Conservation (phyloP, 53 echinoderm and acorn worm genomes). For the Pentamera pediparva region DNA sequence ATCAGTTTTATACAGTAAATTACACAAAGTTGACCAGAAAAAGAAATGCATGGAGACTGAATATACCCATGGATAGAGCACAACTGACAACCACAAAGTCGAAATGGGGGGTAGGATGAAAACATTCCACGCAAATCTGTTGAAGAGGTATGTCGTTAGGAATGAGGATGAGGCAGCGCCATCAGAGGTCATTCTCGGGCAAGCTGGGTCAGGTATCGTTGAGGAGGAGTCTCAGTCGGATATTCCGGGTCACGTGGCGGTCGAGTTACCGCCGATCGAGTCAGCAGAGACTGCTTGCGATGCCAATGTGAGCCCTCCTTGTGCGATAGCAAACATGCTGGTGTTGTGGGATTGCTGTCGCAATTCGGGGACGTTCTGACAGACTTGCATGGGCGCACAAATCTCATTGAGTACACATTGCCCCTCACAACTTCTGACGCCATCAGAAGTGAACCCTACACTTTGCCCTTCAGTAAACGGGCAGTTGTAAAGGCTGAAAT, state of each 20-base stretch:
- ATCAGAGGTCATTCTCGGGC: neutral
- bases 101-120: slow-evolving; percentile 17
- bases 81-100: slow-evolving; percentile 27
- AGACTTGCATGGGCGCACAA: neutral
- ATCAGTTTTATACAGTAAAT: too few species aligned
- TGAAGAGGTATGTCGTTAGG: slow-evolving; percentile 21
- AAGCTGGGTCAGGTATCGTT: neutral
- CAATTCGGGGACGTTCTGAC: neutral
- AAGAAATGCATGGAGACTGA: too few species aligned
- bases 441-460: neutral
- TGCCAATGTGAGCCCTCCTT: neutral
- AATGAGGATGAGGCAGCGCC: neutral
- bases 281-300: neutral
- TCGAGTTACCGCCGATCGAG: neutral
- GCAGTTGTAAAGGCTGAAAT: neutral
- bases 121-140: slow-evolving; percentile 34
- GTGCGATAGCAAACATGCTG: neutral
- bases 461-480: neutral
- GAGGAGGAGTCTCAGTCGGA: neutral
- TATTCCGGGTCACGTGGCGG: neutral
- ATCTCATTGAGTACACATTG: neutral
- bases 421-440: neutral
- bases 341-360: neutral
- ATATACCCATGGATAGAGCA: too few species aligned
- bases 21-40: too few species aligned